phyloP scores from a whole-genome alignment of 2,888 invertebrate genomes.

The Fissipunctia ypsillon region DNA sequence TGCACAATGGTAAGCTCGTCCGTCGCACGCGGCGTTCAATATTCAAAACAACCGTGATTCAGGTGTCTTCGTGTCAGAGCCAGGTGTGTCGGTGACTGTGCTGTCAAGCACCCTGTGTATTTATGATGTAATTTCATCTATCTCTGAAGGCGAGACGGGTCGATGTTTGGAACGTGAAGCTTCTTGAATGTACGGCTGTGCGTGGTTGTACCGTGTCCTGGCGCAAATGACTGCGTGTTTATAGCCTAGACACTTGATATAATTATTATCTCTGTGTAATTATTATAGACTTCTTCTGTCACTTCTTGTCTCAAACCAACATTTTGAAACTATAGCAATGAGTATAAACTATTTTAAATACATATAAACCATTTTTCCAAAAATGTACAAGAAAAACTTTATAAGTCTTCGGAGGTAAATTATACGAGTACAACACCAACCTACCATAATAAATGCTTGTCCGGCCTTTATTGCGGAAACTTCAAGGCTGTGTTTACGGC shows the following conservation, averaged over 20 bases:
- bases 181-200: background rate
- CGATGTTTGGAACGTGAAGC: background rate
- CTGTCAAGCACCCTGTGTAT: constrained; percentile 49
- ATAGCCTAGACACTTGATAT: background rate
- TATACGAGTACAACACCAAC: background rate
- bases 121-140: constrained; percentile 44
- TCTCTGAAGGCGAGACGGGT: background rate
- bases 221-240: background rate
- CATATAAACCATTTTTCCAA: background rate
- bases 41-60: constrained; percentile 66
- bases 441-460: constrained; percentile 6
- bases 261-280: too few species aligned
- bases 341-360: background rate
- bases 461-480: constrained; percentile 1
- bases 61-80: constrained; percentile 37
- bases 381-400: background rate
- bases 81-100: constrained; percentile 34
- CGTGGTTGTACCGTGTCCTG: background rate
- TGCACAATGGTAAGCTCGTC: constrained; percentile 37
- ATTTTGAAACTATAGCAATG: background rate
- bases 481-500: constrained; percentile 20
- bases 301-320: background rate
- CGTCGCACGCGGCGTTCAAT: constrained; percentile 52
- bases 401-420: background rate
- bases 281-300: background rate